Conservation (phyloP, 2,797 vertebrate genomes). For the Coreius guichenoti region DNA sequence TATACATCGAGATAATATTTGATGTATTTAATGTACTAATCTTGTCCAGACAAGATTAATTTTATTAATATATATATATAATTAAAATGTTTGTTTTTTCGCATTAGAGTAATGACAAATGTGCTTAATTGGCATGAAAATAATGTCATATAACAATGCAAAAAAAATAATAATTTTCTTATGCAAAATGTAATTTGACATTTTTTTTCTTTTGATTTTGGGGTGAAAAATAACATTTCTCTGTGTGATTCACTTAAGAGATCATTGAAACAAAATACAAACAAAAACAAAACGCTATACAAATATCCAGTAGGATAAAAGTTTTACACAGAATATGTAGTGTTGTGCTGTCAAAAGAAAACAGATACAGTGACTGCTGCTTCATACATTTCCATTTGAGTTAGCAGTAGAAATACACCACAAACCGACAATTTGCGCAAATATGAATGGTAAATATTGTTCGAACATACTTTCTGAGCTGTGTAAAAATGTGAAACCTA, state of each 20-base stretch:
- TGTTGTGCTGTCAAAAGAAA: constrained; percentile 10
- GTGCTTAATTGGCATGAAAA: not conserved
- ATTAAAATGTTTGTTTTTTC: not conserved
- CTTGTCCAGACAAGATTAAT: not conserved
- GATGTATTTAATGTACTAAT: not conserved
- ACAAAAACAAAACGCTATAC: not conserved
- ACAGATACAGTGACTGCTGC: not conserved
- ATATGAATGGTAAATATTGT: not conserved
- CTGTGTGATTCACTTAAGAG: not conserved
- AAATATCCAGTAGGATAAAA: not conserved
- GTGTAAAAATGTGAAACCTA: not conserved
- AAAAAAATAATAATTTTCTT: not conserved
- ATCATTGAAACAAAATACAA: constrained; percentile 13
- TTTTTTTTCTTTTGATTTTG: not conserved
- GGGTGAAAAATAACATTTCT: not conserved
- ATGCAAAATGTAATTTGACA: not conserved
- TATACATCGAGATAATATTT: not conserved
- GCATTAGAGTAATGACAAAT: not conserved
- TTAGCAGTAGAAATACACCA: not conserved
- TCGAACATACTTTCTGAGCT: not conserved
- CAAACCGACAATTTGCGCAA: not conserved
- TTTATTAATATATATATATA: not conserved
- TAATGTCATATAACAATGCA: not conserved
- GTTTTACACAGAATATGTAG: constrained; percentile 15
- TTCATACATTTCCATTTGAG: not conserved